Evolutionary conservation across 2,888 invertebrate species (phyloP), one percentile per base, ranked within the genome.

Genomic region (Mycalesis mineus): DNA sequence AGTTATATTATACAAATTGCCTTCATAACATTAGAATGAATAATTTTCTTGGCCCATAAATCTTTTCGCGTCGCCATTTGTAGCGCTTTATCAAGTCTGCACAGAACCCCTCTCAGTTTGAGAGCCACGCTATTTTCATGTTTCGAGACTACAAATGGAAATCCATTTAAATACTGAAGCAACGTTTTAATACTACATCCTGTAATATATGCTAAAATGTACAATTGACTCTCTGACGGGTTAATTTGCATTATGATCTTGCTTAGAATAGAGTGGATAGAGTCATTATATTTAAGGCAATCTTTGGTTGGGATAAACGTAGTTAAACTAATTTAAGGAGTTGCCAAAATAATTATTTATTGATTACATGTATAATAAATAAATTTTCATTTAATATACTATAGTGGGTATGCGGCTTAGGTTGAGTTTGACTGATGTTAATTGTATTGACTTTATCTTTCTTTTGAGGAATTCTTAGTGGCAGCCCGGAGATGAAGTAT

Each of bases 41-140:
- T 33, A 33, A 33, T 42, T 49, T 48, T n/a, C 37, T 22, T 11
- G 8, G 4, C n/a, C 37, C 22, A 77, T 79, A 72, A 61, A 71
- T 68, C 67, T 60, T 61, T 65, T 69, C 71, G 69, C 68, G 66
- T 66, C 64, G 70, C 63, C 77, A 69, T 68, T 68, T 79, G 65
- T 61, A 54, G 69, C 67, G 71, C 70, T 78, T 83, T 81, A 72
- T 73, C 75, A 84, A 74, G 75, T 84, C 88, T 88, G 69, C 70
- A 65, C 67, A 66, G 68, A 70, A 69, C 79, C 84, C 86, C 84
- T 82, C 80, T 78, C 80, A 73, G 77, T 81, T 84, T 79, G 81
- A 88, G 82, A 84, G 89, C 90, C 90, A 90, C 90, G 90, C 90
- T 87, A 89, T 90, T 90, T 90, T 87, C 90, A 87, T 90, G 90